A percentile compares a stretch with the other conserved stretches of the same genome.
Conservation (phyloP, 2,888 invertebrate genomes). For the Synanthedon myopaeformis region DNA sequence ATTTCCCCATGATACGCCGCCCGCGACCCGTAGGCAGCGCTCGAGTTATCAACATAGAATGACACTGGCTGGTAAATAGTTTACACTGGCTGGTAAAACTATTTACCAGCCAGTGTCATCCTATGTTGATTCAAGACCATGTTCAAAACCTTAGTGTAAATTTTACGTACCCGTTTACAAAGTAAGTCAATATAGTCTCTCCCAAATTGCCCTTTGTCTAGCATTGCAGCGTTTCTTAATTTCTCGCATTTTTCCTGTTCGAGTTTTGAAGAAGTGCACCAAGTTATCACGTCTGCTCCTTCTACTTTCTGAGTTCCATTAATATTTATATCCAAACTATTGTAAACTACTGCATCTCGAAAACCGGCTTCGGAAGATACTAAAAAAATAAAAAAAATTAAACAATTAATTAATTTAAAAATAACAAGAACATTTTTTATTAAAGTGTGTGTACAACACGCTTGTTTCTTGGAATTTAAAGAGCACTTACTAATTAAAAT, state of each 20-base stretch:
- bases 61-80: no score
- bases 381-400: not conserved
- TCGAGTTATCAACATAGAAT: no score
- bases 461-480: not conserved
- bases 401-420: no score
- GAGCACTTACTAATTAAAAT: not conserved
- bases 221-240: constrained; percentile 75
- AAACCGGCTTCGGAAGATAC: not conserved
- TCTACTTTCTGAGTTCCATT: constrained; percentile 22
- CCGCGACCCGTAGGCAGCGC: no score
- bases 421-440: no score
- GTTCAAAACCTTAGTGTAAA: no score
- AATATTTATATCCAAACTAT: not conserved
- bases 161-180: constrained; percentile 72
- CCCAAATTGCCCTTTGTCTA: constrained; percentile 75
- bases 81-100: no score
- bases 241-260: constrained; percentile 88
- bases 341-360: not conserved
- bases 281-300: constrained; percentile 64
- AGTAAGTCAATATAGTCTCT: constrained; percentile 73
- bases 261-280: constrained; percentile 86
- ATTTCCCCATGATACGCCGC: no score
- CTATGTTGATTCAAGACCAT: no score
- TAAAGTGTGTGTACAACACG: no score
- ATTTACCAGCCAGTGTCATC: no score